Evolutionary conservation across 2,113 vertebrate genomes (phyloP), one percentile per base, ranked within the genome.

Genomic region (Apistogramma diplotaenia): DNA sequence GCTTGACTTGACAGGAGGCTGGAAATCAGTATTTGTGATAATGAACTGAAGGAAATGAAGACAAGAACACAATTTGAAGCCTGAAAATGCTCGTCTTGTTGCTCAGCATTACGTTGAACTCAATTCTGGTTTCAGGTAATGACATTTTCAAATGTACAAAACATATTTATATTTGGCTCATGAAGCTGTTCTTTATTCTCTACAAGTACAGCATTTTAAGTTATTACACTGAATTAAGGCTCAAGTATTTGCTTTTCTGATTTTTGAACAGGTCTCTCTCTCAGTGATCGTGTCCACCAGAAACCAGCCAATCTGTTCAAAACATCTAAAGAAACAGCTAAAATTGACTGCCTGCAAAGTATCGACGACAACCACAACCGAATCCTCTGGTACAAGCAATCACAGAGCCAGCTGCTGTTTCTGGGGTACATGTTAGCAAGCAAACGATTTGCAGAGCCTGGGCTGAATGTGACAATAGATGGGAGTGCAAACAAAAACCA

Each of bases 181-280:
- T 19, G 43, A 46, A 46, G 37, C 9, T 29, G 7, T 29, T 49
- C 62, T 70, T 1, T 1, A 46, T 23, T 2, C 46, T 23, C 15
- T 49, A 46, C 46, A 12, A 49, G 0, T 23, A 19, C 16, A 67
- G 0, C 2, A 67, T 27, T 46, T 67, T 11, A 27, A 19, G 23
- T 67, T 49, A 29, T 7, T 67, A 2, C 1, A 11, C 27, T 67
- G 0, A 67, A 49, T 49, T 29, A 29, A 49, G 29, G 13, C 27
- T 23, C 0, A 0, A 35, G 27, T 10, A 23, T 35, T 72, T 6
- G 9, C 19, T 23, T 72, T 72, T 53, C 49, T 0, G 0, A 12
- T 29, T 70, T 29, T 29, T 58, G 1, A 51, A 35, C 49, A 72
- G 49, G 49, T 0, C 0, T 54, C 70, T 72, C 70, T 72, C 19